phyloP scores from a whole-genome alignment of 2,888 invertebrate species.

The Aplocera efformata region DNA sequence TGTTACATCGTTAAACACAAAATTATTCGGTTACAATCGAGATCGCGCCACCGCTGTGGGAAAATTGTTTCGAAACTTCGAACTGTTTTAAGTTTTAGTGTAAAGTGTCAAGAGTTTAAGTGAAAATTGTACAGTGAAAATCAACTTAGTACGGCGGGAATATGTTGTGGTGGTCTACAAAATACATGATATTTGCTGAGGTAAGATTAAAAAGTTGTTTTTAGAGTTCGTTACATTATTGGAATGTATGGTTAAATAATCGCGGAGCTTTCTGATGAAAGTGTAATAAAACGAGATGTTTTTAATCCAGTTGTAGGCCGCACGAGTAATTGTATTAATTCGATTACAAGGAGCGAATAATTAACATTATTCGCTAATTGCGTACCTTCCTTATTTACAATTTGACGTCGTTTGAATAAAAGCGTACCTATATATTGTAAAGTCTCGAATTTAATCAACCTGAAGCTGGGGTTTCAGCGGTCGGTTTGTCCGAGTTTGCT shows the following conservation, averaged over 20 bases:
- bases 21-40: constrained; percentile 36
- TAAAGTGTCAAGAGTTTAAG: constrained; percentile 48
- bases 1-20: constrained; percentile 59
- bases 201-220: constrained; percentile 41
- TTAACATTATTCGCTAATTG: constrained; percentile 21
- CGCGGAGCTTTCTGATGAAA: too few species aligned
- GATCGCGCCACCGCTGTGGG: constrained; percentile 7
- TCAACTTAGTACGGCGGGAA: constrained; percentile 58
- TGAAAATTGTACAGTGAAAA: constrained; percentile 60
- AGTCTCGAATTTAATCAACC: constrained; percentile 12
- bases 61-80: constrained; percentile 17
- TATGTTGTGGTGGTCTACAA: constrained; percentile 54
- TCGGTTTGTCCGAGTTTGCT: neutral
- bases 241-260: too few species aligned
- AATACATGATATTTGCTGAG: constrained; percentile 57
- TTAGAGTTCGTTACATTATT: too few species aligned
- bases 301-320: constrained; percentile 8
- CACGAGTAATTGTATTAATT: constrained; percentile 18
- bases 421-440: constrained; percentile 6
- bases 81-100: constrained; percentile 31
- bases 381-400: constrained; percentile 20
- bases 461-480: constrained; percentile 3
- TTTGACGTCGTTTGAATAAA: constrained; percentile 16
- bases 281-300: constrained; percentile 5
- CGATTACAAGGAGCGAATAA: constrained; percentile 17